These are phyloP conservation scores for Eueides isabella DNA, from an alignment of 1,140 invertebrate genomes.

Conservation along the genomic window DNA sequence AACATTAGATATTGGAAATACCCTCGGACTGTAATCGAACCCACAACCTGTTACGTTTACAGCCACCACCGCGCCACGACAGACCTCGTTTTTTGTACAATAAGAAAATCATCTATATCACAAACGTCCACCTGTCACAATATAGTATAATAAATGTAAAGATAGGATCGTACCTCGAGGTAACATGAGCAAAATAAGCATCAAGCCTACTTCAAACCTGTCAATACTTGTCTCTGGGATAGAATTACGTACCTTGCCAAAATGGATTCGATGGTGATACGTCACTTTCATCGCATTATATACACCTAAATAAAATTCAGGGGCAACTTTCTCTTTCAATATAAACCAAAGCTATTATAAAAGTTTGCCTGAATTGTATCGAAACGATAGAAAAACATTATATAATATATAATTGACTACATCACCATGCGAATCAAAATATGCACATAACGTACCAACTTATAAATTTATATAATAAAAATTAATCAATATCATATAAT, in stretches of 20 bases:
- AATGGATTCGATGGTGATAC: constrained; percentile 29
- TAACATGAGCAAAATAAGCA: constrained; percentile 37
- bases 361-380: not conserved
- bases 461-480: no score
- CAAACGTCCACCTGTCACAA: not conserved
- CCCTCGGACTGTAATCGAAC: no score
- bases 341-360: not conserved
- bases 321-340: not conserved
- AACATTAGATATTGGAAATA: no score
- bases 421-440: no score
- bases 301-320: constrained; percentile 15
- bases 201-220: constrained; percentile 43
- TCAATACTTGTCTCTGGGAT: constrained; percentile 32
- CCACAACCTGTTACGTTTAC: no score
- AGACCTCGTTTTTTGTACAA: no score
- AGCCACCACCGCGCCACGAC: no score
- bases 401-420: no score
- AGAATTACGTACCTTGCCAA: constrained; percentile 28
- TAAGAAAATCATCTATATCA: not conserved
- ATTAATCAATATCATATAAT: no score
- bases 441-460: no score
- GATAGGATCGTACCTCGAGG: not conserved
- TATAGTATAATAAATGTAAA: not conserved
- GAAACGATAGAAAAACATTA: not conserved
- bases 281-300: constrained; percentile 22